These are phyloP conservation scores for Varanus salvator DNA, from an alignment of 2,113 vertebrate species.

Conservation along the genomic window DNA sequence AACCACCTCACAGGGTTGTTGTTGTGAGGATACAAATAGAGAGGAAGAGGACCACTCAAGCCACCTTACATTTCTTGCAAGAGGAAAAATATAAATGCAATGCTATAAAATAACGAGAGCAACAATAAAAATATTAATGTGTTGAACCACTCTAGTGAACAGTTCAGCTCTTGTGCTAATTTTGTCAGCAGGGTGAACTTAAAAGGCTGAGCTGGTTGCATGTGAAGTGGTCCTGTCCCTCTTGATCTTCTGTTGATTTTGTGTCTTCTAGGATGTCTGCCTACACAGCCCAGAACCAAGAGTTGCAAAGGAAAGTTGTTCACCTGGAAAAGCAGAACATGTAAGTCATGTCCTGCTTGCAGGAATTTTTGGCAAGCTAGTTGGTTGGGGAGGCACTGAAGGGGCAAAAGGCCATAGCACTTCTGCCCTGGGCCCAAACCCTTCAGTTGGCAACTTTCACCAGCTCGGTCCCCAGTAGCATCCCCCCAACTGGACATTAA, in stretches of 20 bases:
- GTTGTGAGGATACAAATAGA: too few relatives aligned
- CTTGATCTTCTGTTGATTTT: background rate
- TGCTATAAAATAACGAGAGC: too few relatives aligned
- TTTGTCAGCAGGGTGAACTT: background rate
- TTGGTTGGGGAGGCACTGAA: background rate
- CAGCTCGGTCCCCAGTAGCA: too few relatives aligned
- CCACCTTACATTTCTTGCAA: too few relatives aligned
- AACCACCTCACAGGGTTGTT: too few relatives aligned
- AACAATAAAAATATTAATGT: too few relatives aligned
- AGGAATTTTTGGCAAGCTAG: background rate
- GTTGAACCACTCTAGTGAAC: background rate
- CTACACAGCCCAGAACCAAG: conserved; percentile 91
- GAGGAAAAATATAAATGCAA: too few relatives aligned
- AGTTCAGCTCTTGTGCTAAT: too few relatives aligned
- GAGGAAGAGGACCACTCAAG: too few relatives aligned
- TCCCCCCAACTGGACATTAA: too few relatives aligned
- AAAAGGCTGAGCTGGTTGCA: background rate
- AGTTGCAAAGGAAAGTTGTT: conserved; percentile 94
- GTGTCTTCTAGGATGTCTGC: conserved; percentile 84
- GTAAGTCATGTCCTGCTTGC: conserved; percentile 75
- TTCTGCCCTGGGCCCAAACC: background rate
- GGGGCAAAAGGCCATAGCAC: background rate
- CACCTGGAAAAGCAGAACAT: conserved; percentile 94
- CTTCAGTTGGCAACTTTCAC: background rate
- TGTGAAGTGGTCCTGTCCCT: background rate